Evolutionary conservation across 2,797 vertebrate genomes (phyloP), one percentile per base, ranked within the genome.

Genomic region (Xenopus petersii): DNA sequence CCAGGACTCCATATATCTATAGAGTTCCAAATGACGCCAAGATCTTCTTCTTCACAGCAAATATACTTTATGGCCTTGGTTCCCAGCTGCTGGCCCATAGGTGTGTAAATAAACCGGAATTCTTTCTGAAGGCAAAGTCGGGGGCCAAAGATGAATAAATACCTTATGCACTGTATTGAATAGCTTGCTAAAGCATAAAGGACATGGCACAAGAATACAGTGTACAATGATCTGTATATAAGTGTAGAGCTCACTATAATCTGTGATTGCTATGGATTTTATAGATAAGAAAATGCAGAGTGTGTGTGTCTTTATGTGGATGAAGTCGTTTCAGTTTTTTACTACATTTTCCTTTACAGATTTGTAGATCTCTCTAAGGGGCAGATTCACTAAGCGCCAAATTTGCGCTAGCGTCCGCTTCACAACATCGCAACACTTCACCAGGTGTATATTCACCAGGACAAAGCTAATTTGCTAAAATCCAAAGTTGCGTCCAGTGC

Each of bases 1-100:
- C 95, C 47, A 91, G 95, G 86, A 98, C 97, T 0, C 95, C 96
- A 2, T 96, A 97, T 83, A 88, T 91, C 81, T 95, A 94, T 92
- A 89, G 97, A 88, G 94, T 98, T 47, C 95, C 96, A 2, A 89
- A 92, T 75, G 90, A 90, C 51, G 86, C 89, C 46, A 94, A 94
- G 84, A 66, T 83, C 24, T 75, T 93, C 71, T 97, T 98, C 81
- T 83, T 97, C 82, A 79, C 90, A 67, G 51, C 95, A 81, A 98
- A 98, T 74, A 3, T 94, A 73, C 83, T 95, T 56, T 95, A 96
- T 0, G 90, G 91, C 73, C 64, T 94, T 76, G 82, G 97, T 36
- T 96, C 96, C 73, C 97, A 98, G 86, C 89, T 92, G 73, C 66
- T 98, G 71, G 95, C 94, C 86, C 95, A 95, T 79, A 93, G 93